These are phyloP conservation scores for Elaphurus davidianus DNA, from an alignment of 2,113 vertebrate species.

Conservation along the genomic window DNA sequence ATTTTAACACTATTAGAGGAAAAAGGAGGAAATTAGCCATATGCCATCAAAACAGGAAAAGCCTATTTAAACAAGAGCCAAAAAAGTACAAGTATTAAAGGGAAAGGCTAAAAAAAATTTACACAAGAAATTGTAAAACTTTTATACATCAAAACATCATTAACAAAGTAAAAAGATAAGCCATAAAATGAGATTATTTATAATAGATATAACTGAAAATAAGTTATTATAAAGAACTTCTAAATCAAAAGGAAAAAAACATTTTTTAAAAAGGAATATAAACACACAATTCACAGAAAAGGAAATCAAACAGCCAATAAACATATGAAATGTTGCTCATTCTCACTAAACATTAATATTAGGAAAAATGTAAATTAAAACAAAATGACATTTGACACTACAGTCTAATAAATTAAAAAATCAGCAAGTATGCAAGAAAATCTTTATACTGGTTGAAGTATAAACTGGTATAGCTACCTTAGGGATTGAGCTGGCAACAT, in stretches of 20 bases:
- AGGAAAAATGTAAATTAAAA: slow-evolving; percentile 7
- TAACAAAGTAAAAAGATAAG: background rate
- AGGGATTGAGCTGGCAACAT: background rate
- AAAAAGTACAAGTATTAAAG: background rate
- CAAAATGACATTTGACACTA: background rate
- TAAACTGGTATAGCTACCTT: background rate
- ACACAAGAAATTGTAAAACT: background rate
- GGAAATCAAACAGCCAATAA: slow-evolving; percentile 3
- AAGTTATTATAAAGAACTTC: background rate
- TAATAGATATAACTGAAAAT: background rate
- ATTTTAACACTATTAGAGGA: background rate
- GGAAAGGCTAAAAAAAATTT: background rate
- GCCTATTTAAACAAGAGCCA: background rate
- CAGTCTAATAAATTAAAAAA: background rate
- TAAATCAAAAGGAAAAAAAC: background rate
- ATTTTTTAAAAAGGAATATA: background rate
- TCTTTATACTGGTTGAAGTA: background rate
- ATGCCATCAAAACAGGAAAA: slow-evolving; percentile 9
- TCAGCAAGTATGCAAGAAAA: background rate
- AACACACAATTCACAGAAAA: background rate
- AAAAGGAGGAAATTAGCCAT: background rate
- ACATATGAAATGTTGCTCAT: background rate
- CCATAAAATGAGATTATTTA: background rate
- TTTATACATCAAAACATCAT: background rate
- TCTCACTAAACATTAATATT: background rate